These are phyloP conservation scores for Amphiduros pacificus DNA, from an alignment of 2,888 invertebrate genomes.

Conservation along the genomic window DNA sequence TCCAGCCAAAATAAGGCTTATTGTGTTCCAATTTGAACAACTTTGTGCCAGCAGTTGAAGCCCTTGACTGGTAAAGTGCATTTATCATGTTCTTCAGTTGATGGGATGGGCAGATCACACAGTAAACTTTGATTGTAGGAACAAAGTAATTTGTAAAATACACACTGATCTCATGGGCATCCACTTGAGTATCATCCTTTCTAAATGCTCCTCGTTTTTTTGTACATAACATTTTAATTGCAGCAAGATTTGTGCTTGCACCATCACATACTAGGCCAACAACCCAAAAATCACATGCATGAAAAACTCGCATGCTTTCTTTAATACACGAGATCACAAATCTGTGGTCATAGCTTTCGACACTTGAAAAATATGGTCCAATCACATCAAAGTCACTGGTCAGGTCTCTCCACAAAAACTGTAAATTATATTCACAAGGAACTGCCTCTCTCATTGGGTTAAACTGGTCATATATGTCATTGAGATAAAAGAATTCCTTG, in stretches of 20 bases:
- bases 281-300: not conserved
- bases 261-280: not conserved
- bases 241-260: not conserved
- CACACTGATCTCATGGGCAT: not conserved
- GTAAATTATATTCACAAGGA: not conserved
- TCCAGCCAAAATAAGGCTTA: not conserved
- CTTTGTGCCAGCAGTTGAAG: not conserved
- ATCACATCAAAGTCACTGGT: not conserved
- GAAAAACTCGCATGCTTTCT: not conserved
- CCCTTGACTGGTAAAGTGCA: not conserved
- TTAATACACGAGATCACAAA: not conserved
- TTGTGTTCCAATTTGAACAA: not conserved
- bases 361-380: not conserved
- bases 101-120: not conserved
- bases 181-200: not conserved
- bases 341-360: not conserved
- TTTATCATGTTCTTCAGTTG: too few species aligned
- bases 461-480: not conserved
- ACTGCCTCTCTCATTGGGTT: not conserved
- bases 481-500: not conserved
- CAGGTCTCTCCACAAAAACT: constrained; percentile 1
- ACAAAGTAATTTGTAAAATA: not conserved
- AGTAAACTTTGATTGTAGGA: not conserved
- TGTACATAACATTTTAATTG: not conserved
- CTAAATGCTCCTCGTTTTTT: not conserved